Evolutionary conservation across 2,888 invertebrate species (phyloP).

Genomic region (Heliothis peltigera): DNA sequence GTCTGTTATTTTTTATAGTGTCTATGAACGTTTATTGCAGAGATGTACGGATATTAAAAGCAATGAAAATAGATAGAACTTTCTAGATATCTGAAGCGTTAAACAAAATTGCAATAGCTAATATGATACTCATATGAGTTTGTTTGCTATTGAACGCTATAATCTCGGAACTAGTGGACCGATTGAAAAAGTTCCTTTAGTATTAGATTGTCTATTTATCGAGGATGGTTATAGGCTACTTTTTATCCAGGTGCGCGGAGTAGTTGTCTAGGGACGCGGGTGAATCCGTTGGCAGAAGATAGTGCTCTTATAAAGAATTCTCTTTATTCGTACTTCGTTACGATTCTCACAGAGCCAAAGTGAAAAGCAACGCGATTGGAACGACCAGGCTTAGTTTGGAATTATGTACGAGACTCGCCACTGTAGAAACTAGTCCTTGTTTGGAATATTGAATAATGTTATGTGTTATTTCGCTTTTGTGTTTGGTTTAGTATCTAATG

Average conservation of each 20-base stretch:
- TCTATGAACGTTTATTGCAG: neutral
- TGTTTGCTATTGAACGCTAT: no score
- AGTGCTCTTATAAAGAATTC: slow-evolving; percentile 23
- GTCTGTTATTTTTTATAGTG: slow-evolving; percentile 5
- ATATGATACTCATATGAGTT: no score
- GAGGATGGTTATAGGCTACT: no score
- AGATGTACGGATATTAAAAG: neutral
- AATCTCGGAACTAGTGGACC: no score
- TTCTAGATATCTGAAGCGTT: neutral
- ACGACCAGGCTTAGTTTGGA: neutral
- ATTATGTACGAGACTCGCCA: neutral
- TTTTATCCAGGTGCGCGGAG: no score
- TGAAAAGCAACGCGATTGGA: slow-evolving; percentile 21
- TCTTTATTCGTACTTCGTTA: slow-evolving; percentile 16
- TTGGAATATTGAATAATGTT: neutral
- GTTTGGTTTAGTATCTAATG: neutral
- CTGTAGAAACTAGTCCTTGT: neutral
- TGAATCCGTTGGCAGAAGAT: neutral
- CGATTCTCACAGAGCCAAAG: slow-evolving; percentile 8
- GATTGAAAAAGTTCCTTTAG: no score
- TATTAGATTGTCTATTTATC: no score
- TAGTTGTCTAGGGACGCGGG: no score
- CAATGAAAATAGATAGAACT: neutral
- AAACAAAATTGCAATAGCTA: no score
- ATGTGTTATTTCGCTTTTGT: neutral